Conservation (phyloP, 2,888 invertebrate genomes). For the Synergus gifuensis region DNA sequence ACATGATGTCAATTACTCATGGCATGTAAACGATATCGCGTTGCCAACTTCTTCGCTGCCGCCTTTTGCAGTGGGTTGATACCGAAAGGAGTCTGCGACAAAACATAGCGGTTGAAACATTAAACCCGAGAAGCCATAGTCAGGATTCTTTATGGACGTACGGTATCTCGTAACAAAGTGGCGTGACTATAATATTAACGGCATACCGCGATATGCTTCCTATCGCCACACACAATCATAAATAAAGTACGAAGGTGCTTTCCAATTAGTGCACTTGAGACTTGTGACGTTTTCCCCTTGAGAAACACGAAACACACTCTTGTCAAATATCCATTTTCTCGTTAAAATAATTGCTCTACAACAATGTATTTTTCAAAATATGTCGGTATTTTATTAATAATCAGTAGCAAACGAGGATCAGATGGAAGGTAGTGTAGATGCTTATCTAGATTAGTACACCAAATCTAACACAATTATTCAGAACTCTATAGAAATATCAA, state of each 20-base stretch:
- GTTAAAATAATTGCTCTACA: too few species aligned
- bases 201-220: constrained; percentile 37
- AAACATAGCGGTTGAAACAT: constrained; percentile 56
- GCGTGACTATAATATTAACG: constrained; percentile 52
- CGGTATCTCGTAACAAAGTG: constrained; percentile 54
- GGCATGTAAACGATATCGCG: constrained; percentile 34
- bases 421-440: background rate
- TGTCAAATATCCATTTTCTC: background rate
- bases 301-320: constrained; percentile 4
- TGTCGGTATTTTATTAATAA: background rate
- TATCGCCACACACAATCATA: constrained; percentile 43
- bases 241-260: constrained; percentile 34
- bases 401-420: background rate
- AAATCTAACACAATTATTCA: background rate
- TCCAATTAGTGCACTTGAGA: constrained; percentile 35
- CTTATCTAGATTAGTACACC: background rate
- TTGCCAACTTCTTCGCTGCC: constrained; percentile 26
- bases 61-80: constrained; percentile 32
- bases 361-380: background rate
- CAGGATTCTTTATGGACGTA: constrained; percentile 50
- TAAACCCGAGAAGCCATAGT: constrained; percentile 54
- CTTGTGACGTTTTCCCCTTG: background rate
- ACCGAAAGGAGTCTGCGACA: constrained; percentile 53
- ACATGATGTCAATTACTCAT: constrained; percentile 28
- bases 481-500: background rate